A percentile compares a stretch with the other conserved stretches of the same genome.
Evolutionary conservation across 2,888 invertebrate genomes (phyloP).

Genomic region (Lithophane socia): DNA sequence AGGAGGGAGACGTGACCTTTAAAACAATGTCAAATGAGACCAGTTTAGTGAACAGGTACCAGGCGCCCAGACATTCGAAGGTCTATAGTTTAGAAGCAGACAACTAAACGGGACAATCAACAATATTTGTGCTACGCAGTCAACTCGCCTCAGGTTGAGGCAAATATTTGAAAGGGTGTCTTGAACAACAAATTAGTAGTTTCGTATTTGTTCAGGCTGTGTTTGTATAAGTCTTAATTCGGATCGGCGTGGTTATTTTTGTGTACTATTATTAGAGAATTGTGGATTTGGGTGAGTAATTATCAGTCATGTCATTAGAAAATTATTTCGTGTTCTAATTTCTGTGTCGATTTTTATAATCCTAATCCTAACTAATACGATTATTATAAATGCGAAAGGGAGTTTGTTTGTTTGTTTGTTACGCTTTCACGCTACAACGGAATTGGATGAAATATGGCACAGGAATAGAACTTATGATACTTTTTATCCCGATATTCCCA

Average conservation of each 20-base stretch:
- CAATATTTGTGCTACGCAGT: constrained; percentile 46
- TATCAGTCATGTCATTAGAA: not conserved
- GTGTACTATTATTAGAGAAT: not conserved
- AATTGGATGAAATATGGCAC: too few relatives aligned
- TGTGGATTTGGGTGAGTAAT: not conserved
- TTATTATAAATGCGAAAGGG: too few relatives aligned
- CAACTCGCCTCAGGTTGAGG: constrained; percentile 48
- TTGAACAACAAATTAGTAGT: constrained; percentile 63
- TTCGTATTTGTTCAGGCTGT: constrained; percentile 60
- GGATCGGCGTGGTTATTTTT: constrained; percentile 33
- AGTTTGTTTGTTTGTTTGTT: too few relatives aligned
- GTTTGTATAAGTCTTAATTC: constrained; percentile 56
- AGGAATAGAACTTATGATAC: too few relatives aligned
- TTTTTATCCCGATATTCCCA: too few relatives aligned
- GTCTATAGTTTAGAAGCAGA: constrained; percentile 28
- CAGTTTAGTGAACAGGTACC: constrained; percentile 13
- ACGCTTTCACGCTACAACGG: too few relatives aligned
- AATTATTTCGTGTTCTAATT: not conserved
- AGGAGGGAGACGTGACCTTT: not conserved
- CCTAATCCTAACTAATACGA: too few relatives aligned
- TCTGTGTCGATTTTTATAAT: not conserved
- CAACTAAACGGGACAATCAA: constrained; percentile 40
- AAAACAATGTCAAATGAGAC: not conserved
- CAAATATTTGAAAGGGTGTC: constrained; percentile 66
- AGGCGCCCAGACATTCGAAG: constrained; percentile 16